Percentiles rank a stretch among this genome's conserved stretches.
These are phyloP conservation scores for Virgularia gustaviana DNA, from an alignment of 92 coral and sea anemone species.

Conservation along the genomic window DNA sequence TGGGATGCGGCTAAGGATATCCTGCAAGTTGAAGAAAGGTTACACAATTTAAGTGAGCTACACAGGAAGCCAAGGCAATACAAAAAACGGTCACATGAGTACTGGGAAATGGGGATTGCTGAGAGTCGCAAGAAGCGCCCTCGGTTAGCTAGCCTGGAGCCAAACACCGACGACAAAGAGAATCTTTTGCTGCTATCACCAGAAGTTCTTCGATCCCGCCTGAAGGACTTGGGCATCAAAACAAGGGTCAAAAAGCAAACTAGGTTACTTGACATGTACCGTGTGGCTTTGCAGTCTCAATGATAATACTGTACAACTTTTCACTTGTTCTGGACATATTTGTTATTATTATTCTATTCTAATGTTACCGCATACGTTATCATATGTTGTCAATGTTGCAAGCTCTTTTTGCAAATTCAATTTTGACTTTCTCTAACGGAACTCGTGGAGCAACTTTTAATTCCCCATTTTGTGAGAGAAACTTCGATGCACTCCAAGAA, in stretches of 20 bases:
- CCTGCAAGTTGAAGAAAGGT: constrained; percentile 45
- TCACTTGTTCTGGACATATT: not conserved
- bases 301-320: not conserved
- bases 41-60: constrained; percentile 37
- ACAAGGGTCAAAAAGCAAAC: constrained; percentile 43
- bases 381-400: constrained; percentile 26
- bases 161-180: not conserved
- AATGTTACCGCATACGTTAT: not conserved
- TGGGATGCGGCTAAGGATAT: constrained; percentile 72
- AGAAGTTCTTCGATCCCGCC: constrained; percentile 11
- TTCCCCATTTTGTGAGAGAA: not conserved
- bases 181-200: constrained; percentile 16
- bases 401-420: constrained; percentile 32
- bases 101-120: constrained; percentile 35
- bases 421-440: constrained; percentile 47
- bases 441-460: constrained; percentile 29
- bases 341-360: not conserved
- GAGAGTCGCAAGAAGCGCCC: constrained; percentile 41
- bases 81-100: not conserved
- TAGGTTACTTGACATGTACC: constrained; percentile 39
- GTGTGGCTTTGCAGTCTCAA: constrained; percentile 32
- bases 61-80: constrained; percentile 47
- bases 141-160: constrained; percentile 3
- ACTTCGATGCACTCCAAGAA: constrained; percentile 34
- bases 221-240: constrained; percentile 37